phyloP scores from a whole-genome alignment of 2,888 invertebrate species.

The Chironomus tentans region DNA sequence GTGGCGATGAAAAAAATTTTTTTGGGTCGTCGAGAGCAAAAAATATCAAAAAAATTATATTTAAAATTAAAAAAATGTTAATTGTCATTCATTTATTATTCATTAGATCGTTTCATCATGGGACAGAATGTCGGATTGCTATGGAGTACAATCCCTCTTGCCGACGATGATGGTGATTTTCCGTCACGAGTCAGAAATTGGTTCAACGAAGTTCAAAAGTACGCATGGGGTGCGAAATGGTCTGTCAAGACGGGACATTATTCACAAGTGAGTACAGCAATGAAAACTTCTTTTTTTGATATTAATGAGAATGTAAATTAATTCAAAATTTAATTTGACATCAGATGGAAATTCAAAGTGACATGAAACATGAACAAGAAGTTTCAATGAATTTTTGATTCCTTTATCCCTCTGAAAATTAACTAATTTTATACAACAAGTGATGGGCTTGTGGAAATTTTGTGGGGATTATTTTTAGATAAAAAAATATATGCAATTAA shows the following conservation, averaged over 20 bases:
- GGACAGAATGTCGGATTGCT: conserved; percentile 80
- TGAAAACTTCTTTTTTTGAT: not conserved
- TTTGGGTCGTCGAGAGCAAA: not conserved
- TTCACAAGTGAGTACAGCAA: conserved; percentile 56
- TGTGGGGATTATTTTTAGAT: too few relatives aligned
- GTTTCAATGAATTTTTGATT: not conserved
- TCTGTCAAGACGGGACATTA: conserved; percentile 70
- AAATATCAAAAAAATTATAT: not conserved
- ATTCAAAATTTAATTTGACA: not conserved
- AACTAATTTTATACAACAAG: too few relatives aligned
- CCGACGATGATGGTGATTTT: conserved; percentile 57
- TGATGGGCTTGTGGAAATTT: too few relatives aligned
- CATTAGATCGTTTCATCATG: conserved; percentile 60
- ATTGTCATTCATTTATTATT: conserved; percentile 15
- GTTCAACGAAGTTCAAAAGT: conserved; percentile 70
- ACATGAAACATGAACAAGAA: not conserved
- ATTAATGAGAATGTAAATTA: not conserved
- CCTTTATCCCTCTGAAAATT: too few relatives aligned
- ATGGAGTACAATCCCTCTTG: conserved; percentile 59
- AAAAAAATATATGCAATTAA: too few relatives aligned
- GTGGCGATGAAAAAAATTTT: not conserved
- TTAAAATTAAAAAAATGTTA: not conserved
- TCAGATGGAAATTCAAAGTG: not conserved
- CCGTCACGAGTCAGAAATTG: conserved; percentile 65
- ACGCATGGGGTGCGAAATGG: conserved; percentile 54